Percentiles rank a stretch among this genome's conserved stretches.
phyloP scores from a whole-genome alignment of 2,797 vertebrate genomes.

The Thripadectes ignobilis region DNA sequence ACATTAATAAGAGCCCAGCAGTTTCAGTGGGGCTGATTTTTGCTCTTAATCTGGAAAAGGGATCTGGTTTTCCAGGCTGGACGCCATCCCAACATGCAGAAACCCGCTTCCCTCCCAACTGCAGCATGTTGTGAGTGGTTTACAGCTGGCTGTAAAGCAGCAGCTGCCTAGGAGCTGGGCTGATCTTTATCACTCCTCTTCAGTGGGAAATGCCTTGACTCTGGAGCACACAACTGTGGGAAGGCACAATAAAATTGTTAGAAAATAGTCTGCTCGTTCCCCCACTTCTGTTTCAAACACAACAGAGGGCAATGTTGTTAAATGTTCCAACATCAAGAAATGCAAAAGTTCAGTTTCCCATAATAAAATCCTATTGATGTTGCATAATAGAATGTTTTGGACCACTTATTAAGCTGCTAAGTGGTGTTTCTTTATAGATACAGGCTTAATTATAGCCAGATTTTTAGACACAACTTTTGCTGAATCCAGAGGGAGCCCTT shows the following conservation, averaged over 20 bases:
- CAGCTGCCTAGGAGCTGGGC: neutral
- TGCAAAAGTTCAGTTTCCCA: constrained; percentile 26
- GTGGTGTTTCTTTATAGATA: constrained; percentile 25
- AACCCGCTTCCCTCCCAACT: neutral
- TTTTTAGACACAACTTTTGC: neutral
- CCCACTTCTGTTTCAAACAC: constrained; percentile 2
- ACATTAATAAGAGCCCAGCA: neutral
- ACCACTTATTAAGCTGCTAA: neutral
- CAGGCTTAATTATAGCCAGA: constrained; percentile 36
- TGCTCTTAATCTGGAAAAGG: neutral
- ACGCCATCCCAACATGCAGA: neutral
- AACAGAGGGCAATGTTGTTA: neutral
- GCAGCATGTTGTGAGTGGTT: neutral
- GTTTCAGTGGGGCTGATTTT: neutral
- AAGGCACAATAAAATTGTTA: constrained; percentile 12
- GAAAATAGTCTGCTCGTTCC: constrained; percentile 7
- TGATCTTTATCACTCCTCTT: constrained; percentile 18
- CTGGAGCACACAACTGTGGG: constrained; percentile 6
- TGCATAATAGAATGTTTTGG: neutral
- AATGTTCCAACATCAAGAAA: constrained; percentile 9
- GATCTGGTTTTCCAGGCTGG: neutral
- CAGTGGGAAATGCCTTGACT: neutral
- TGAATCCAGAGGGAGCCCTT: neutral
- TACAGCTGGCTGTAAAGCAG: constrained; percentile 13
- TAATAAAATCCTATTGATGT: constrained; percentile 23